Evolutionary conservation across 2,888 invertebrate species (phyloP).

Genomic region (Sphaeridia pumilis): DNA sequence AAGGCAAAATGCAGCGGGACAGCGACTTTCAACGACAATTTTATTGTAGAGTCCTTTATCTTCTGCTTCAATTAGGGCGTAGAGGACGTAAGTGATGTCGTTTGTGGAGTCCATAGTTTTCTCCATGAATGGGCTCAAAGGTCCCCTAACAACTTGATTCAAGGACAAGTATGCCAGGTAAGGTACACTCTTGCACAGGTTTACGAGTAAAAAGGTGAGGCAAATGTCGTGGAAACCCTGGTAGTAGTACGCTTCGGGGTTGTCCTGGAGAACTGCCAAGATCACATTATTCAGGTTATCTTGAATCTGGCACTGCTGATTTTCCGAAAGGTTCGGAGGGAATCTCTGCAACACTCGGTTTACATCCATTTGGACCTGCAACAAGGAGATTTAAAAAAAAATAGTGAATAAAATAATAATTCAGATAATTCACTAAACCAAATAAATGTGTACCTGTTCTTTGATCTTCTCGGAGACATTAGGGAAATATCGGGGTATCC

Average conservation of each 20-base stretch:
- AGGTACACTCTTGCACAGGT: conserved; percentile 24
- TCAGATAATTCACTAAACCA: neutral
- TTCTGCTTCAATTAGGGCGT: conserved; percentile 29
- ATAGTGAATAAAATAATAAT: neutral
- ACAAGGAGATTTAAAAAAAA: conserved; percentile 1
- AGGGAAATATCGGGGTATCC: conserved; percentile 20
- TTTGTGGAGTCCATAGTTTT: conserved; percentile 32
- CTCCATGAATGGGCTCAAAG: conserved; percentile 33
- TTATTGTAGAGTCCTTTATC: conserved; percentile 25
- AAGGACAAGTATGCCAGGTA: conserved; percentile 31
- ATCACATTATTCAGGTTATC: conserved; percentile 27
- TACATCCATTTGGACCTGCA: conserved; percentile 30
- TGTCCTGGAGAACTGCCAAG: conserved; percentile 27
- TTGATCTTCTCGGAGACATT: conserved; percentile 26
- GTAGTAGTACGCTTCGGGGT: conserved; percentile 31
- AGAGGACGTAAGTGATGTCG: conserved; percentile 31
- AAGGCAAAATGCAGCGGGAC: conserved; percentile 31
- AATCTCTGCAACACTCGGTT: conserved; percentile 32
- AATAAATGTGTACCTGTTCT: conserved; percentile 19
- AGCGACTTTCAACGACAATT: conserved; percentile 30
- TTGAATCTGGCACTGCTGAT: conserved; percentile 33
- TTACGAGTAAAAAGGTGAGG: conserved; percentile 32
- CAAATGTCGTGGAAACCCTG: conserved; percentile 36
- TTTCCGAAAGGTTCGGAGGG: conserved; percentile 32
- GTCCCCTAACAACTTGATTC: conserved; percentile 26